These are phyloP conservation scores for Rhingia campestris DNA, from an alignment of 2,888 invertebrate genomes.

Conservation along the genomic window DNA sequence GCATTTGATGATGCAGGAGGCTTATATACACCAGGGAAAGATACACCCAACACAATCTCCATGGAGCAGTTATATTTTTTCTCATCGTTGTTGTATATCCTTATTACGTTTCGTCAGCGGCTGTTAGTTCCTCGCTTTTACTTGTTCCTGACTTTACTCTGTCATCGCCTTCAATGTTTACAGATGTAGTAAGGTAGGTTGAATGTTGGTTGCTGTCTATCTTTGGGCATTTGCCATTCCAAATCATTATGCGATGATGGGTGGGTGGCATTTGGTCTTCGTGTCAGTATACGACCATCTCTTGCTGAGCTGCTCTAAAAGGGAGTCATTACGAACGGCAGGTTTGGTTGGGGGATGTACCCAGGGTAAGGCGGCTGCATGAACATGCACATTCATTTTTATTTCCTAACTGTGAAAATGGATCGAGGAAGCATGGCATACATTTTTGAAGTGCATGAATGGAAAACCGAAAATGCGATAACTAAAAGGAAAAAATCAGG, in stretches of 20 bases:
- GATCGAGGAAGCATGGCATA: not conserved
- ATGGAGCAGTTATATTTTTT: not conserved
- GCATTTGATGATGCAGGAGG: slow-evolving; percentile 45
- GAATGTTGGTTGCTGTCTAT: slow-evolving; percentile 47
- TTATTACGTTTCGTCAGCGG: slow-evolving; percentile 29
- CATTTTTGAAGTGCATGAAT: slow-evolving; percentile 44
- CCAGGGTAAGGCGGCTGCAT: slow-evolving; percentile 11
- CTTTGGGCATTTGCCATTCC: slow-evolving; percentile 44
- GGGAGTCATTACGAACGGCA: slow-evolving; percentile 20
- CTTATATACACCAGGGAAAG: slow-evolving; percentile 33
- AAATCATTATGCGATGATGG: not conserved
- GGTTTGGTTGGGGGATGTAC: not conserved
- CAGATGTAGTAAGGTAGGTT: slow-evolving; percentile 6
- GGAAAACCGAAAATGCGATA: slow-evolving; percentile 37
- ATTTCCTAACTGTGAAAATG: slow-evolving; percentile 9
- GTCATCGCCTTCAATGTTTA: not conserved
- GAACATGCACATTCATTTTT: slow-evolving; percentile 64
- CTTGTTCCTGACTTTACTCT: not conserved
- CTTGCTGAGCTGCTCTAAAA: not conserved
- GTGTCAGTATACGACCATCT: not conserved
- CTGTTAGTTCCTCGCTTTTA: slow-evolving; percentile 8
- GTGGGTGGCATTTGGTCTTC: not conserved
- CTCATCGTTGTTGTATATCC: slow-evolving; percentile 4
- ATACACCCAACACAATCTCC: slow-evolving; percentile 3
- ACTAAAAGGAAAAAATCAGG: slow-evolving; percentile 38